Evolutionary conservation across 2,888 invertebrate species (phyloP), one percentile per base, ranked within the genome.

Genomic region (Mimas tiliae): DNA sequence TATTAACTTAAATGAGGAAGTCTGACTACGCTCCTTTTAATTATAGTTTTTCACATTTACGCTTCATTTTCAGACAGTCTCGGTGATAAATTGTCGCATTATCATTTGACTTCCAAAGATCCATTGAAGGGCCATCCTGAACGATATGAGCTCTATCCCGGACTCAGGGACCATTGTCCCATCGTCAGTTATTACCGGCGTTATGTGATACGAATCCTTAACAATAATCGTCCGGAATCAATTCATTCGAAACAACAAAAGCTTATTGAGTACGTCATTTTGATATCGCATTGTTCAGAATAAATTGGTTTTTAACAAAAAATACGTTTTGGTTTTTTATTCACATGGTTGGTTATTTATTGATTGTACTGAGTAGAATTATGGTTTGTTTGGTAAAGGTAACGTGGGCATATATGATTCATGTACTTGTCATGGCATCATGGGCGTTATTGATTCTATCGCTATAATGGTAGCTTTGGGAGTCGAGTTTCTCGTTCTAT

Each of bases 131-230:
- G 73, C 63, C 47, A 58, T 67, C 55, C 50, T 45, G 50, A 53
- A 50, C 62, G 47, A 50, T 68, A 66, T 51, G 51, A 47, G 67
- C 47, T 66, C 53, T 51, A 55, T 67, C 53, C 66, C 16, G 14
- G 45, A 48, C 48, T 16, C 48, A 7, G 16, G n/a, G 16, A 48
- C 48, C 65, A 80, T 82, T 82, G 83, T 85, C 81, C 80, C 83
- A 84, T 78, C 80, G 82, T 73, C 76, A 75, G 81, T 84, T 85
- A 87, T 86, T 84, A 82, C 85, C 75, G 75, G 74, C 76, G 77
- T 80, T 84, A 83, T 86, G 82, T 82, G 89, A 89, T 89, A 87
- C 85, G 85, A 86, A 88, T 87, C 80, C 82, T 77, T 76, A 75
- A 83, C 76, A 82, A n/a, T n/a, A n/a, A 84, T 78, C 77, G 73